Percentiles rank a stretch among this genome's conserved stretches.
Conservation (phyloP, 2,888 invertebrate species). For the Drosophila fungiperda region DNA sequence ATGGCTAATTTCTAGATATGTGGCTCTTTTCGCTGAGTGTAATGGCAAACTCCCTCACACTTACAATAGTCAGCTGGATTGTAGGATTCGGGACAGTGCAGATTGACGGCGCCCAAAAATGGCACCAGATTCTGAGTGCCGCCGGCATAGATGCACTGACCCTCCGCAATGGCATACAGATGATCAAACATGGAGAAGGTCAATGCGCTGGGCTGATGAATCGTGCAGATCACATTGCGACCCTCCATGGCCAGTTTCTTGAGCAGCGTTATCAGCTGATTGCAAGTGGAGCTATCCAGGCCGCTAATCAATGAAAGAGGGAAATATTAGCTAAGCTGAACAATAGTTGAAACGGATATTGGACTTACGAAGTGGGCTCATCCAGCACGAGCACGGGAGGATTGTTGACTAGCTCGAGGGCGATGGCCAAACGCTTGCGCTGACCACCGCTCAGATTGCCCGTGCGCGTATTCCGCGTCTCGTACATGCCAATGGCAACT, state of each 20-base stretch:
- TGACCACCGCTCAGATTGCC: conserved; percentile 94
- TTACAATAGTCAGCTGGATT: conserved; percentile 96
- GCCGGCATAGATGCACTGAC: conserved; percentile 93
- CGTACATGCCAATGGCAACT: conserved; percentile 90
- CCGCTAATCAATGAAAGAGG: conserved; percentile 87
- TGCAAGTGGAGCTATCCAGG: conserved; percentile 92
- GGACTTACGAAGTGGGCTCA: conserved; percentile 94
- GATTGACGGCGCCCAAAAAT: conserved; percentile 89
- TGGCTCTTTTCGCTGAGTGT: neutral
- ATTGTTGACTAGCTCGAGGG: conserved; percentile 95
- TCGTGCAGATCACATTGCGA: conserved; percentile 93
- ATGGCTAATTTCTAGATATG: neutral
- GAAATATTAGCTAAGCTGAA: neutral
- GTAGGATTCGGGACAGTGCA: conserved; percentile 94
- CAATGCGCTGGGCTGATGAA: conserved; percentile 96
- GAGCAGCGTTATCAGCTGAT: conserved; percentile 92
- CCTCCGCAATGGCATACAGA: conserved; percentile 92
- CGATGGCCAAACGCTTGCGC: conserved; percentile 94
- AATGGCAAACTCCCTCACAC: conserved; percentile 72
- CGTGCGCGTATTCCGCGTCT: conserved; percentile 89
- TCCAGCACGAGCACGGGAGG: conserved; percentile 97
- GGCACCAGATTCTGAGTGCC: conserved; percentile 91
- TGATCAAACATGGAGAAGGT: conserved; percentile 95
- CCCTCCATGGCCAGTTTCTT: conserved; percentile 93
- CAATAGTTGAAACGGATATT: neutral